Conservation (phyloP, 2,888 invertebrate genomes). For the Blastobasis lacticolella region DNA sequence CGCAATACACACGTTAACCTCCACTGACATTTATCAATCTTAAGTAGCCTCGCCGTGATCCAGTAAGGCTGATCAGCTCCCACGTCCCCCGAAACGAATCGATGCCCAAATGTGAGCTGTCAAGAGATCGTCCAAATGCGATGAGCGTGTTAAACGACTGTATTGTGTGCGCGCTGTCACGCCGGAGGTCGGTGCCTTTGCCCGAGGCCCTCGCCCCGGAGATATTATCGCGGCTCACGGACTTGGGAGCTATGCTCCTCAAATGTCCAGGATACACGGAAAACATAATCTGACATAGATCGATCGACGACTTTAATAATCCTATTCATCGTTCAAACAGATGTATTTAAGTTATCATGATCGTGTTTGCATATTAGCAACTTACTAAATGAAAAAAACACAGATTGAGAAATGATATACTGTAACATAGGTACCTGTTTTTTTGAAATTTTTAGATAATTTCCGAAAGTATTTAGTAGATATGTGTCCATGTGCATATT, state of each 20-base stretch:
- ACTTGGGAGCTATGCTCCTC: slow-evolving; percentile 44
- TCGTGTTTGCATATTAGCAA: no score
- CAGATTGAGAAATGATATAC: no score
- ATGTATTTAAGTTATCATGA: no score
- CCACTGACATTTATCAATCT: slow-evolving; percentile 1
- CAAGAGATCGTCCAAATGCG: slow-evolving; percentile 57
- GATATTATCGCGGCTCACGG: slow-evolving; percentile 50
- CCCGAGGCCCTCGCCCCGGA: slow-evolving; percentile 28
- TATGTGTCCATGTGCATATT: slow-evolving; percentile 21
- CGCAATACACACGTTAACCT: background rate
- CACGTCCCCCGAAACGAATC: slow-evolving; percentile 29
- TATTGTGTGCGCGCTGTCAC: slow-evolving; percentile 62
- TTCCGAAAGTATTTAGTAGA: no score
- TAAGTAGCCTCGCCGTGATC: background rate
- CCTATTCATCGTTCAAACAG: slow-evolving; percentile 10
- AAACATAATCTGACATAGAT: slow-evolving; percentile 39
- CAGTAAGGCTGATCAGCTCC: slow-evolving; percentile 1
- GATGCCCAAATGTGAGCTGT: slow-evolving; percentile 46
- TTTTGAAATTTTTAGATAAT: no score
- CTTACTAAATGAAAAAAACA: no score
- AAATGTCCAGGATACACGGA: slow-evolving; percentile 26
- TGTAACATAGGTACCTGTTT: no score
- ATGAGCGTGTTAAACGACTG: slow-evolving; percentile 69
- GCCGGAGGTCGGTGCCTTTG: slow-evolving; percentile 53
- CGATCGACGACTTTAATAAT: slow-evolving; percentile 26